Conservation (phyloP, 2,888 invertebrate species). For the Muscina levida region DNA sequence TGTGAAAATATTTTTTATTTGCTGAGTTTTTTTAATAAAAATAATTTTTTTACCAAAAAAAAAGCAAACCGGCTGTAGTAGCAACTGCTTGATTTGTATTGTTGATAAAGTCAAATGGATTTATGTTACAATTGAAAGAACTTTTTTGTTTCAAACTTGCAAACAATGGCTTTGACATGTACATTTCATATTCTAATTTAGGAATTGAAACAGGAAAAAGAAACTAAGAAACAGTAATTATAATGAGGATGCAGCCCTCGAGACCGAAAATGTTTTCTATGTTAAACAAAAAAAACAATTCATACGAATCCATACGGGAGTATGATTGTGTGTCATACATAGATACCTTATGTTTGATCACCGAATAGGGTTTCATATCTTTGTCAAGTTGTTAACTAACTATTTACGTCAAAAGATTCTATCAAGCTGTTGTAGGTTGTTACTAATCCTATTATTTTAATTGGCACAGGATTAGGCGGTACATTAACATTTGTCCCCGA, state of each 20-base stretch:
- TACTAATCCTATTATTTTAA: no score
- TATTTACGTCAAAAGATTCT: no score
- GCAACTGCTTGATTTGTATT: slow-evolving; percentile 76
- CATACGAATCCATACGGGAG: no score
- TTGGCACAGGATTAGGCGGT: no score
- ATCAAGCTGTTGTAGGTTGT: no score
- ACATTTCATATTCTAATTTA: slow-evolving; percentile 30
- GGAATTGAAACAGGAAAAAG: not conserved
- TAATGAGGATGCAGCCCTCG: not conserved
- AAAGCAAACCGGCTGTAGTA: slow-evolving; percentile 66
- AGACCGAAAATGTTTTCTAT: no score
- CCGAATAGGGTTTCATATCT: no score
- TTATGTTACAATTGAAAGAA: slow-evolving; percentile 66
- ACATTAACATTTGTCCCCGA: no score
- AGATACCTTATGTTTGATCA: no score
- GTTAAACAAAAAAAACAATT: no score
- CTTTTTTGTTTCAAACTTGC: slow-evolving; percentile 20
- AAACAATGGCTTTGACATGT: slow-evolving; percentile 21
- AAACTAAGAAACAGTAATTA: not conserved
- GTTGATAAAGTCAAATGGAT: slow-evolving; percentile 77
- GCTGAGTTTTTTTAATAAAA: slow-evolving; percentile 60
- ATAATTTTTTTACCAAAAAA: slow-evolving; percentile 62
- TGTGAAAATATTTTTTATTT: slow-evolving; percentile 63
- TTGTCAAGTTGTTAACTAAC: no score
- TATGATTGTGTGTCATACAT: no score